Percentiles rank a stretch among this genome's conserved stretches.
Conservation (phyloP, 2,797 vertebrate species). For the Lerista edwardsae region DNA sequence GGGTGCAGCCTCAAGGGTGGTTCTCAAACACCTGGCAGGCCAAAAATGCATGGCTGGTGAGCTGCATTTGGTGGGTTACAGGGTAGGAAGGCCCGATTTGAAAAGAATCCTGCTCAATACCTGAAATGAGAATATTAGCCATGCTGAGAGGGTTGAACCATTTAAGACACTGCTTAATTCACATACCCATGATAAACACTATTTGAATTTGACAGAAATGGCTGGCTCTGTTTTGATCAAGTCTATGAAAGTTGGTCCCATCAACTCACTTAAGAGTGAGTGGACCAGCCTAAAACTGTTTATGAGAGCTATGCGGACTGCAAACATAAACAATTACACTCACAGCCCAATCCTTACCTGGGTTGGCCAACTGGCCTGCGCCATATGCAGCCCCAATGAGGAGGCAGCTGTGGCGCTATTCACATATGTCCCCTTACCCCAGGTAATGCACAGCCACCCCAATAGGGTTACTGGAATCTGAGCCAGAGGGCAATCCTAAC, state of each 20-base stretch:
- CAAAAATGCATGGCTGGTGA: background rate
- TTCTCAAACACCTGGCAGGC: background rate
- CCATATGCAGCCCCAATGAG: too few relatives aligned
- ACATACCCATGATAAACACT: background rate
- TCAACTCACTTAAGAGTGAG: background rate
- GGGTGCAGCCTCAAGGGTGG: background rate
- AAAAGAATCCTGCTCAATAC: background rate
- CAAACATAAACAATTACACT: too few relatives aligned
- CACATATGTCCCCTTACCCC: too few relatives aligned
- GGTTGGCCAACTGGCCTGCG: too few relatives aligned
- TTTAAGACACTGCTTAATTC: background rate
- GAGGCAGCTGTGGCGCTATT: too few relatives aligned
- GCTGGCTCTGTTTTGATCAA: background rate
- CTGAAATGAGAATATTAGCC: background rate
- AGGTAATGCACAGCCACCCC: too few relatives aligned
- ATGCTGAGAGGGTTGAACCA: background rate
- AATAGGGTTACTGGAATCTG: too few relatives aligned
- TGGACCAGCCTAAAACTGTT: background rate
- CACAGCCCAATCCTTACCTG: too few relatives aligned
- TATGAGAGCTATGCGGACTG: background rate
- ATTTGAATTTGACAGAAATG: background rate
- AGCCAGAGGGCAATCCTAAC: too few relatives aligned
- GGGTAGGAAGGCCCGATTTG: background rate
- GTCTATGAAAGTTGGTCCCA: background rate
- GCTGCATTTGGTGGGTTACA: background rate